Conservation (phyloP, 2,113 vertebrate genomes). For the Sceloporus tristichus region DNA sequence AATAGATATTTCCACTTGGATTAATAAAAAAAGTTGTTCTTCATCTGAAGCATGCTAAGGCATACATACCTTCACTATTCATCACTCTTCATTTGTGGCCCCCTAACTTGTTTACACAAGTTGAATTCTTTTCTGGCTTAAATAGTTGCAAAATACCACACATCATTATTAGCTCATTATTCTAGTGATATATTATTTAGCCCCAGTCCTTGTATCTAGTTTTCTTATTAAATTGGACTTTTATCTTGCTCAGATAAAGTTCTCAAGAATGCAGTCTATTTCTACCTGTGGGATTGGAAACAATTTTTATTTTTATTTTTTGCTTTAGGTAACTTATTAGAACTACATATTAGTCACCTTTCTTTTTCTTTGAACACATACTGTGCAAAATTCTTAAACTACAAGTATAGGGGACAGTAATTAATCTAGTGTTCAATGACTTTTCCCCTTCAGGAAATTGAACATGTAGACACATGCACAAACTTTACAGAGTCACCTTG, state of each 20-base stretch:
- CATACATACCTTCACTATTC: conserved; percentile 32
- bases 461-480: neutral
- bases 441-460: neutral
- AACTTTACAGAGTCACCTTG: neutral
- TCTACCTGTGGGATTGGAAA: conserved; percentile 19
- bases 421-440: conserved; percentile 3
- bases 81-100: conserved; percentile 49
- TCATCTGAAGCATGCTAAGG: conserved; percentile 51
- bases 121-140: conserved; percentile 18
- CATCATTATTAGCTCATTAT: conserved; percentile 18
- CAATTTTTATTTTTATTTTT: conserved; percentile 26
- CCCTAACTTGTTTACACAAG: neutral
- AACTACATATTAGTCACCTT: conserved; percentile 2
- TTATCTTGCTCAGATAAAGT: conserved; percentile 49
- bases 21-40: conserved; percentile 7
- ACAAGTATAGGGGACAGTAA: neutral
- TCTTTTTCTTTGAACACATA: neutral
- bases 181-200: neutral
- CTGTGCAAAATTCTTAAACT: neutral
- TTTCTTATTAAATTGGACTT: conserved; percentile 45
- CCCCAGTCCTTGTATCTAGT: conserved; percentile 41
- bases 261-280: conserved; percentile 43
- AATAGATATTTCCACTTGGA: neutral
- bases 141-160: conserved; percentile 11
- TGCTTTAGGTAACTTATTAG: conserved; percentile 53